Conservation (phyloP, 2,113 vertebrate species). For the Nematolebias whitei region DNA sequence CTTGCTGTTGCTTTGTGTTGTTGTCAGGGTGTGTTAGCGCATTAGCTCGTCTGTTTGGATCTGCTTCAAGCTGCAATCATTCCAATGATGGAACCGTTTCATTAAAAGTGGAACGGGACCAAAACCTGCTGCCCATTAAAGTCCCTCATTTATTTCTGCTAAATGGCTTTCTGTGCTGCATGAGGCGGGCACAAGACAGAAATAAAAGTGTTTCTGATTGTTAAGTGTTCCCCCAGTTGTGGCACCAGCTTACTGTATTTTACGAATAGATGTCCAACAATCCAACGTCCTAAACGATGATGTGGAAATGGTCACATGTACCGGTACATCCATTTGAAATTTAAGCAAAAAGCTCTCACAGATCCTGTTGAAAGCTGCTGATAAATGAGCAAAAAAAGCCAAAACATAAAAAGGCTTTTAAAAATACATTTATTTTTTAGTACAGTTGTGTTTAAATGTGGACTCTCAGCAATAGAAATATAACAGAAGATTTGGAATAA, state of each 20-base stretch:
- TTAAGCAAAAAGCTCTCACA: conserved; percentile 2
- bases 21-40: conserved; percentile 23
- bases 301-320: too few relatives aligned
- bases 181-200: conserved; percentile 8
- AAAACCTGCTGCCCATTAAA: conserved; percentile 27
- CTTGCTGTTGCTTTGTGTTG: conserved; percentile 20
- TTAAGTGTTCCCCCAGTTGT: conserved; percentile 35
- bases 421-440: too few relatives aligned
- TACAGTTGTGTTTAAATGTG: too few relatives aligned
- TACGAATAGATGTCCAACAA: conserved; percentile 12
- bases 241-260: conserved; percentile 1
- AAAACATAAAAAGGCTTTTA: too few relatives aligned
- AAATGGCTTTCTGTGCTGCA: conserved; percentile 7
- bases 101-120: conserved; percentile 30
- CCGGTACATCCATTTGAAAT: too few relatives aligned
- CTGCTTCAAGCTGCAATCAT: conserved; percentile 11
- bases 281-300: neutral
- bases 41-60: conserved; percentile 8
- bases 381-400: neutral
- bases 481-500: too few relatives aligned
- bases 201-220: conserved; percentile 4
- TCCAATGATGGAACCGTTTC: conserved; percentile 40
- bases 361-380: neutral
- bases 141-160: conserved; percentile 6
- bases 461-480: too few relatives aligned